phyloP scores from a whole-genome alignment of 1,140 invertebrate species.

The Platorchestia sp. region DNA sequence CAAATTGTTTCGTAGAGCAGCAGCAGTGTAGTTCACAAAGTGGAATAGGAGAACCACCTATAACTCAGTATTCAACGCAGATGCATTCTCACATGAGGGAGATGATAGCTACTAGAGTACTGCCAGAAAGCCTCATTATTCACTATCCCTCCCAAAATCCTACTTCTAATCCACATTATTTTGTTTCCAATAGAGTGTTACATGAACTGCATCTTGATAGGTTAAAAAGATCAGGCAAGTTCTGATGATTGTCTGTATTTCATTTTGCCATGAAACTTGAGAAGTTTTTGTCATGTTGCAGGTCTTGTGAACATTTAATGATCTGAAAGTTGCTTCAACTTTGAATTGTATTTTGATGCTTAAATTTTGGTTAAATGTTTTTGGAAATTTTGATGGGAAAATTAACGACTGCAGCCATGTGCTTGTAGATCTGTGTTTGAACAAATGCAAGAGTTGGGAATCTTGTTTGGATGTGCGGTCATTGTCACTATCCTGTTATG shows the following conservation, averaged over 20 bases:
- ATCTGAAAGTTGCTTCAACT: background rate
- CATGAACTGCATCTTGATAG: constrained; percentile 36
- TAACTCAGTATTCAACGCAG: background rate
- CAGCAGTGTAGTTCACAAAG: background rate
- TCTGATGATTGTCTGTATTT: background rate
- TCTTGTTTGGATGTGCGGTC: background rate
- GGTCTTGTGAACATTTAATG: background rate
- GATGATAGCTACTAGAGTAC: constrained; percentile 7
- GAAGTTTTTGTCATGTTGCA: background rate
- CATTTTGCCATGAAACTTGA: background rate
- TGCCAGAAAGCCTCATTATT: constrained; percentile 27
- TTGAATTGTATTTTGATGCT: too few relatives aligned
- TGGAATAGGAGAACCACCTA: background rate
- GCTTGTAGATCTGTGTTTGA: background rate
- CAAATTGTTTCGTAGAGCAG: background rate
- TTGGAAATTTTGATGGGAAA: background rate
- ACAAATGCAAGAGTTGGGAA: background rate
- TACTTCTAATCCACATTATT: constrained; percentile 34
- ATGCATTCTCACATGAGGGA: background rate
- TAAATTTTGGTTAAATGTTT: background rate
- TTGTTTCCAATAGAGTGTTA: constrained; percentile 32
- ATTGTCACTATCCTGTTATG: background rate
- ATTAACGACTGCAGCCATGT: background rate
- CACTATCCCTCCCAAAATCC: constrained; percentile 26
- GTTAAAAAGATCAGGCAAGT: constrained; percentile 16